Evolutionary conservation across 2,888 invertebrate species (phyloP), one percentile per base, ranked within the genome.

Genomic region (Eurytoma adleriae): DNA sequence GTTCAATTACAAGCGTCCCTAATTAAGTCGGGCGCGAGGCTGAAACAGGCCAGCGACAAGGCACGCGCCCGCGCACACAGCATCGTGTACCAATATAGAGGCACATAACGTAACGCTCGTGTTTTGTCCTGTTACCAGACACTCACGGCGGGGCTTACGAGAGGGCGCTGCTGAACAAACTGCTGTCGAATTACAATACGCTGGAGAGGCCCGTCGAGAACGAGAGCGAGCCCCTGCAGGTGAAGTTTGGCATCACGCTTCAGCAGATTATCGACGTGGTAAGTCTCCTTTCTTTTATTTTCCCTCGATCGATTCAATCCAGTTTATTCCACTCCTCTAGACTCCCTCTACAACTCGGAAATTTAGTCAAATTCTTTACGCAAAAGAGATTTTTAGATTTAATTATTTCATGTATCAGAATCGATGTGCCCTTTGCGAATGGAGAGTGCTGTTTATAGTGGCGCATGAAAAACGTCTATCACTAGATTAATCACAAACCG

Each of bases 251-350:
- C 88, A 94, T 97, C 91, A 97, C 97, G 83, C 92, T 97, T 88
- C 97, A 97, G 92, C 97, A 97, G 92, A 97, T 97, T 91, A 97
- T 97, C 90, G 97, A 97, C 92, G 97, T 97, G 96, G 97, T 97
- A 92, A 95, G 97, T 95, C 4, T 30, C 30, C 2, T 30, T 30
- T 4, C 3, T 30, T 30, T 30, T 30, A 30, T 30, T 4, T 30
- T 30, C 30, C 4, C 4, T 4, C n/a, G n/a, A n/a, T n/a, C n/a
- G n/a, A n/a, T n/a, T n/a, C n/a, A n/a, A n/a, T n/a, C 4, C 30
- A 30, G 4, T 30, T 30, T 30, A 30, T 2, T 4, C 30, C 30
- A 30, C 30, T 30, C 4, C 30, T 30, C 30, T 30, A 3, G 30
- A 3, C 3, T 30, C 30, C 4, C 2, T 30, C n/a, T n/a, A n/a